Percentiles rank a stretch among this genome's conserved stretches.
These are phyloP conservation scores for Xanthorhoe designata DNA, from an alignment of 2,888 invertebrate genomes.

Conservation along the genomic window DNA sequence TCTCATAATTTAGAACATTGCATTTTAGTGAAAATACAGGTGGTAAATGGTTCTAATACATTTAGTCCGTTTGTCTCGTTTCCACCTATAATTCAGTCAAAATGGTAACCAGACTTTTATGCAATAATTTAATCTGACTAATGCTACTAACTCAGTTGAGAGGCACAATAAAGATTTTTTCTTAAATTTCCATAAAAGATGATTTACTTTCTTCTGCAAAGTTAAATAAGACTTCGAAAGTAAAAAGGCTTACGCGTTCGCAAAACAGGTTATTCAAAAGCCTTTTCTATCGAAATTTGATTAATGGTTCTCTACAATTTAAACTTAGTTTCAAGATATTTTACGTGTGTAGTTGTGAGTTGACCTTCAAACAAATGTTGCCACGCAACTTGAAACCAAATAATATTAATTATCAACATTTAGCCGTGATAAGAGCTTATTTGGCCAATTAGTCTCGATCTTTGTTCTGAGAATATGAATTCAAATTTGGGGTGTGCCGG, in stretches of 20 bases:
- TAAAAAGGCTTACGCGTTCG: conserved; percentile 12
- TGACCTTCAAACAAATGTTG: neutral
- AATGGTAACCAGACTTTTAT: neutral
- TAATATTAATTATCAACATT: no score
- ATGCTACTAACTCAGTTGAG: neutral
- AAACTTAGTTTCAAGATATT: conserved; percentile 14
- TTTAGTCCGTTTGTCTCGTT: neutral
- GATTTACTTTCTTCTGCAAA: neutral
- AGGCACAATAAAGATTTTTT: neutral
- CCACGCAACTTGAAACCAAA: no score
- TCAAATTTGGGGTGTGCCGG: no score
- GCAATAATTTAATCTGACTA: neutral
- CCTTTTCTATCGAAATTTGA: conserved; percentile 21
- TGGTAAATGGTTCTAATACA: neutral
- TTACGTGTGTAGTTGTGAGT: neutral
- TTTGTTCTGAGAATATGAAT: no score
- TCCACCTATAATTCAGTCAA: neutral
- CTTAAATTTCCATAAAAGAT: neutral
- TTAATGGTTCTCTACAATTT: conserved; percentile 17
- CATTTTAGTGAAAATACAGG: neutral
- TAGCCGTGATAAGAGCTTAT: no score
- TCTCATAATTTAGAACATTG: neutral
- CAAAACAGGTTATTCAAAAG: conserved; percentile 15
- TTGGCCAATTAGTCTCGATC: no score
- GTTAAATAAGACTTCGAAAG: conserved; percentile 1